These are phyloP conservation scores for Acanthosepion esculentum DNA, from an alignment of 2,888 invertebrate genomes.

Conservation along the genomic window DNA sequence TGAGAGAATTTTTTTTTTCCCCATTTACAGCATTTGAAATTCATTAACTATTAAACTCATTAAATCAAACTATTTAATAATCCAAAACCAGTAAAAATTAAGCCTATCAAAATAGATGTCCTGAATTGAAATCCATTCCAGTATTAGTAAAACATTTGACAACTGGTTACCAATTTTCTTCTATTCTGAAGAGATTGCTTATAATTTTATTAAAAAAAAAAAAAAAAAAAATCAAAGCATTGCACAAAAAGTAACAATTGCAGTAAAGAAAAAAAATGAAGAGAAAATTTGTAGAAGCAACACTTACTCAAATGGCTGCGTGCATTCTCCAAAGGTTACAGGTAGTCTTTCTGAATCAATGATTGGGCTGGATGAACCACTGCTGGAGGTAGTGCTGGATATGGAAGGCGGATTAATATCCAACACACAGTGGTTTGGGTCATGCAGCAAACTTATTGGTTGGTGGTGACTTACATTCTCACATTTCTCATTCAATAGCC, in stretches of 20 bases:
- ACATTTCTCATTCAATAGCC: conserved; percentile 69
- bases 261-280: neutral
- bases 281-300: neutral
- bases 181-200: too few species aligned
- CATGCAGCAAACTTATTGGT: conserved; percentile 65
- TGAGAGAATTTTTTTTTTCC: neutral
- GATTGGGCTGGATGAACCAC: conserved; percentile 72
- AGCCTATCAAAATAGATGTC: too few species aligned
- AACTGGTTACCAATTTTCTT: too few species aligned
- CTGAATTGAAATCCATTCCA: too few species aligned
- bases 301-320: conserved; percentile 54
- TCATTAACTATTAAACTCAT: neutral
- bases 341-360: conserved; percentile 63
- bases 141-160: too few species aligned
- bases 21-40: neutral
- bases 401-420: conserved; percentile 74
- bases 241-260: neutral
- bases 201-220: too few species aligned
- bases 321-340: conserved; percentile 54
- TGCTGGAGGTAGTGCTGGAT: conserved; percentile 73
- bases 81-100: too few species aligned
- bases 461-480: conserved; percentile 59
- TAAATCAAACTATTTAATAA: neutral
- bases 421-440: conserved; percentile 69
- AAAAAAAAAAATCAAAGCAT: too few species aligned